Evolutionary conservation across 2,888 invertebrate genomes (phyloP).

Genomic region (Andrena chrysosceles): DNA sequence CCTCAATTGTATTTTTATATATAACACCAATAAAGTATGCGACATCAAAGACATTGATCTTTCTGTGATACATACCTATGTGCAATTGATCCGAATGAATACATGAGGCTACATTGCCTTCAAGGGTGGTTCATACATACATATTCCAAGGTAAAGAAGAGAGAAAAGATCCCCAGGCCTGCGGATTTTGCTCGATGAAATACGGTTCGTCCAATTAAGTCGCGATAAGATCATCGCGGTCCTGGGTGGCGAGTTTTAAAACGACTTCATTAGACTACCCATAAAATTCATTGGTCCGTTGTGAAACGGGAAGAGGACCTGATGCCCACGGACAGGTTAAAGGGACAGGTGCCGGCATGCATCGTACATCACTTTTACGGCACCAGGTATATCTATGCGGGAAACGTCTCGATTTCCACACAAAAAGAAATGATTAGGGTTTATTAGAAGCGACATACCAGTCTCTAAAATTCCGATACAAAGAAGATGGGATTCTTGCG

Average conservation of each 20-base stretch:
- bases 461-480: slow-evolving; percentile 52
- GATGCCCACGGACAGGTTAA: slow-evolving; percentile 68
- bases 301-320: slow-evolving; percentile 72
- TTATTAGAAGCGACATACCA: slow-evolving; percentile 70
- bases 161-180: slow-evolving; percentile 12
- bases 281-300: slow-evolving; percentile 81
- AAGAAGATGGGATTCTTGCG: slow-evolving; percentile 49
- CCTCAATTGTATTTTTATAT: no score
- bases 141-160: slow-evolving; percentile 9
- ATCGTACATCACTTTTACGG: slow-evolving; percentile 75
- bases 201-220: slow-evolving; percentile 82
- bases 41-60: no score
- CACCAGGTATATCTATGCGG: slow-evolving; percentile 49
- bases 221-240: slow-evolving; percentile 80
- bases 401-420: slow-evolving; percentile 69
- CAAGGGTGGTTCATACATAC: not conserved
- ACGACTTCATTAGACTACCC: slow-evolving; percentile 83
- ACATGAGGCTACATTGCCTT: not conserved
- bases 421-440: slow-evolving; percentile 71
- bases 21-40: no score
- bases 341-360: slow-evolving; percentile 78
- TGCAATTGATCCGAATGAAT: not conserved
- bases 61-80: no score
- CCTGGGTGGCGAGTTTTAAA: slow-evolving; percentile 76
- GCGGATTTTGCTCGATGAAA: slow-evolving; percentile 75